These are phyloP conservation scores for Machimus atricapillus DNA, from an alignment of 2,888 invertebrate species.

Conservation along the genomic window DNA sequence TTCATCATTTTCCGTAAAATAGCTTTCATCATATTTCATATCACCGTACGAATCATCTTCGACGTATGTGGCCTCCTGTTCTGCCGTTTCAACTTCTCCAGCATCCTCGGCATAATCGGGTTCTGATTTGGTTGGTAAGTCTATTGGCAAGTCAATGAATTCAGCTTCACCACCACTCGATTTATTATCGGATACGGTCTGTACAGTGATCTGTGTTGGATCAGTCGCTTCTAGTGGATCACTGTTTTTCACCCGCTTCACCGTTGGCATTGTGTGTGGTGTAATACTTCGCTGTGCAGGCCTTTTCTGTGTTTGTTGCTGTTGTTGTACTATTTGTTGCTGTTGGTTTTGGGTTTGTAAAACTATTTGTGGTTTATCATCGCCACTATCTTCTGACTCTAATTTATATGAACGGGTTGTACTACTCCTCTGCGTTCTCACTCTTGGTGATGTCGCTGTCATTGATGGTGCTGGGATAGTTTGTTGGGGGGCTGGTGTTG, in stretches of 20 bases:
- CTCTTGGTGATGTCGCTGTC: conserved; percentile 56
- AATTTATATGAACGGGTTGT: conserved; percentile 65
- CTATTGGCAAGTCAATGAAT: conserved; percentile 63
- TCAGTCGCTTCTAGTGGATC: conserved; percentile 70
- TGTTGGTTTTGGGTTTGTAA: conserved; percentile 63
- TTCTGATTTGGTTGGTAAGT: conserved; percentile 72
- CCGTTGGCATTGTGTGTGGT: conserved; percentile 50
- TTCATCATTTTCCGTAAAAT: conserved; percentile 63
- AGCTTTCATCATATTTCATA: conserved; percentile 65
- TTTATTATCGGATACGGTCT: conserved; percentile 63
- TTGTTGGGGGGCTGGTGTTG: conserved; percentile 68
- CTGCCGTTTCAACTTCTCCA: conserved; percentile 70
- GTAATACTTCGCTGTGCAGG: conserved; percentile 57
- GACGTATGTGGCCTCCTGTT: conserved; percentile 70
- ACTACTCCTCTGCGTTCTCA: conserved; percentile 57
- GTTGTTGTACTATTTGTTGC: conserved; percentile 54
- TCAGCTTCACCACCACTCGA: conserved; percentile 56
- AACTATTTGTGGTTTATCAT: conserved; percentile 66
- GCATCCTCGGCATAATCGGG: conserved; percentile 72
- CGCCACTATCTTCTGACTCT: conserved; percentile 71
- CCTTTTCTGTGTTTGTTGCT: conserved; percentile 58
- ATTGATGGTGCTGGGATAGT: conserved; percentile 49
- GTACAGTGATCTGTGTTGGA: conserved; percentile 65
- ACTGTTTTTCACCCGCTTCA: conserved; percentile 62
- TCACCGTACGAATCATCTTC: conserved; percentile 73